phyloP scores from a whole-genome alignment of 2,113 vertebrate genomes.

The Onychostoma macrolepis region DNA sequence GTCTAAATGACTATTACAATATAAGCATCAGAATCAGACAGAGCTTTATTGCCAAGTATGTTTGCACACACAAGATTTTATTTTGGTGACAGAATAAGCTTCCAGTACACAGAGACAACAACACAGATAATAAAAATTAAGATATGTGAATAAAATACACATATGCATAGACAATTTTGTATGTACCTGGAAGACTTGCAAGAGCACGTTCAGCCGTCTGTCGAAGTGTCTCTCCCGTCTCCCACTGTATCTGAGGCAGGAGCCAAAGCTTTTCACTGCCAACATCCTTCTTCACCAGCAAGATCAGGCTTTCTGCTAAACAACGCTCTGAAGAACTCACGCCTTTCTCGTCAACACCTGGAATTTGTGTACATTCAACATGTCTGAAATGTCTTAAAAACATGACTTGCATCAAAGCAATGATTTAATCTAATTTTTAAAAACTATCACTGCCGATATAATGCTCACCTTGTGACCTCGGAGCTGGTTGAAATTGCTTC shows the following conservation, averaged over 20 bases:
- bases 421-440: neutral
- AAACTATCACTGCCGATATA: neutral
- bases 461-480: slow-evolving; percentile 77
- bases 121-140: neutral
- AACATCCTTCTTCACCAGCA: slow-evolving; percentile 85
- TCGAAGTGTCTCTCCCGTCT: slow-evolving; percentile 86
- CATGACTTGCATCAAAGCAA: neutral
- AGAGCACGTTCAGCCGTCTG: slow-evolving; percentile 87
- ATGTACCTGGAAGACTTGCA: slow-evolving; percentile 77
- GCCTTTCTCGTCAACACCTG: slow-evolving; percentile 80
- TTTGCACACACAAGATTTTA: neutral
- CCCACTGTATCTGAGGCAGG: slow-evolving; percentile 89
- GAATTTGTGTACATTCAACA: slow-evolving; percentile 17
- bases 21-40: neutral
- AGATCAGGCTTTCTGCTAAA: slow-evolving; percentile 82
- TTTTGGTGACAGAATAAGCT: neutral
- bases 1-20: neutral
- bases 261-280: slow-evolving; percentile 85
- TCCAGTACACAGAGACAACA: neutral
- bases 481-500: slow-evolving; percentile 73
- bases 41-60: neutral
- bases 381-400: neutral
- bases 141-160: neutral
- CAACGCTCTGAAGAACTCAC: slow-evolving; percentile 78
- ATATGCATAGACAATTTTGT: neutral